Percentiles rank a stretch among this genome's conserved stretches.
These are phyloP conservation scores for Tapirus indicus DNA, from an alignment of 2,797 vertebrate species.

Conservation along the genomic window DNA sequence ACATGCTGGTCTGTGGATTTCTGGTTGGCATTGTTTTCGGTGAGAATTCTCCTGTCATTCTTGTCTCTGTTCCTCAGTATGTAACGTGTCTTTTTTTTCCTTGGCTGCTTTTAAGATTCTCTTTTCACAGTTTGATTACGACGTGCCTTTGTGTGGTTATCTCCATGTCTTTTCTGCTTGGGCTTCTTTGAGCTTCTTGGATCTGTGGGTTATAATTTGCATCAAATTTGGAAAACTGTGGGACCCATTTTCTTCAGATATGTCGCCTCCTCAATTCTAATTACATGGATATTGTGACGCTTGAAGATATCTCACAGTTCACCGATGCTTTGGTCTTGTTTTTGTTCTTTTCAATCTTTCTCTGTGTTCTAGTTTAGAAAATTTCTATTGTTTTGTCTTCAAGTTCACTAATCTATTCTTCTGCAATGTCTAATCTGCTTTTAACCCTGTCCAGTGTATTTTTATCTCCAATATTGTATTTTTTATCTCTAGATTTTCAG, in stretches of 20 bases:
- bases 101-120: constrained; percentile 23
- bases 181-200: constrained; percentile 1
- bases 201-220: background rate
- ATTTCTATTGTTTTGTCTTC: background rate
- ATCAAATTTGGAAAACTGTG: background rate
- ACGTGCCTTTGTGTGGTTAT: background rate
- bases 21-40: constrained; percentile 24
- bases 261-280: background rate
- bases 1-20: background rate
- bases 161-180: background rate
- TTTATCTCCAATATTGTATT: background rate
- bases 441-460: background rate
- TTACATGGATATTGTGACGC: background rate
- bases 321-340: background rate
- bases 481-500: background rate
- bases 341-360: background rate
- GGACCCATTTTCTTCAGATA: background rate
- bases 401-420: background rate
- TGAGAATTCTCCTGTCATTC: background rate
- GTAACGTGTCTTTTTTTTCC: background rate
- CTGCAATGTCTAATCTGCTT: background rate
- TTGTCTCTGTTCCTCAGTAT: background rate
- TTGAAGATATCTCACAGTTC: background rate
- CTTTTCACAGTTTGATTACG: constrained; percentile 11
- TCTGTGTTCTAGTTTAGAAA: background rate